Evolutionary conservation across 2,113 vertebrate species (phyloP), one percentile per base, ranked within the genome.

Genomic region (Amblyornis subalaris): DNA sequence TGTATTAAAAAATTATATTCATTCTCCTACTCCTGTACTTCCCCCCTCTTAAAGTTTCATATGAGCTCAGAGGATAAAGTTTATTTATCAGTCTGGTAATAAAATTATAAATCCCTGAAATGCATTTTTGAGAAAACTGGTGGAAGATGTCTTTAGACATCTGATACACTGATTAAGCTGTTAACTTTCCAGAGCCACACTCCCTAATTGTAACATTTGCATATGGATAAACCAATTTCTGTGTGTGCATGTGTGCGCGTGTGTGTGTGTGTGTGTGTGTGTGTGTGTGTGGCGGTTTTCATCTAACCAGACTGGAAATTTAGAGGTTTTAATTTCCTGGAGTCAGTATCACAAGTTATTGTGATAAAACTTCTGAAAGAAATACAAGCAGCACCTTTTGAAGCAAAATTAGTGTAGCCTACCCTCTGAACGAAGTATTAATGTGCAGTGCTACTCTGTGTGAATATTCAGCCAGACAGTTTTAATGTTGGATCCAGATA

Each of bases 21-120:
- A 51, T 76, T 84, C 54, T 73, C 57, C 31, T 90, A 55, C 62
- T 95, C 25, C 11, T 55, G 38, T 67, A 55, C 26, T 80, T 85
- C 47, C 25, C 21, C 44, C 14, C 13, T 62, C 44, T 78, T 90
- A 90, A 87, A 62, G 31, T 86, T 95, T 91, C 55, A 64, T 89
- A 69, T 42, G 76, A 91, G 67, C 50, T 93, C 42, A 67, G 78
- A 89, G 69, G 62, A 91, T 85, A 78, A 94, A 87, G 48, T 87
- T 81, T 94, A 71, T 74, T 93, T 94, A 74, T 93, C 79, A 65
- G 36, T 85, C 93, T 96, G 90, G 55, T 77, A 95, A 91, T 90
- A 82, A 69, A 45, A 94, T 93, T 80, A 55, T 33, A 88, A 66
- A 83, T 26, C 13, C 6, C 8, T 57, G 40, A 70, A 89, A 89